A percentile compares a stretch with the other conserved stretches of the same genome.
These are phyloP conservation scores for Agriopis marginaria DNA, from an alignment of 2,888 invertebrate species.

Conservation along the genomic window DNA sequence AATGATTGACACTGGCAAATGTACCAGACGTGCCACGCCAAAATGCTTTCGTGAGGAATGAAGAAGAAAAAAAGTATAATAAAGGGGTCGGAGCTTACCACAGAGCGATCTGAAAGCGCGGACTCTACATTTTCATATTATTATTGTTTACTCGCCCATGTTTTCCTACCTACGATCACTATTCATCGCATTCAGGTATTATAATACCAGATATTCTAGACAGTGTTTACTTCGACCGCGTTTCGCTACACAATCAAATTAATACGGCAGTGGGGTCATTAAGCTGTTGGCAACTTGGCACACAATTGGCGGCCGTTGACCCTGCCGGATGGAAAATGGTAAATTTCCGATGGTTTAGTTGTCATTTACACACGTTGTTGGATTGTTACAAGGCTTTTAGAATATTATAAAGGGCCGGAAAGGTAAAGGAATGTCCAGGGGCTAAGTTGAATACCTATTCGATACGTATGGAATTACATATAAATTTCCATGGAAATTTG, in stretches of 20 bases:
- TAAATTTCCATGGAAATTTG: no score
- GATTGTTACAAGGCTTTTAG: background rate
- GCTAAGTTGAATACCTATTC: background rate
- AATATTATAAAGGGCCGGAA: background rate
- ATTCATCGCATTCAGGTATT: slow-evolving; percentile 24
- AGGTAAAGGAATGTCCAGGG: no score
- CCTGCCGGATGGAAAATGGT: slow-evolving; percentile 56
- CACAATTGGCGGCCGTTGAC: slow-evolving; percentile 64
- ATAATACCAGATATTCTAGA: slow-evolving; percentile 20
- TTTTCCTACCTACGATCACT: slow-evolving; percentile 16
- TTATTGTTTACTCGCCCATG: slow-evolving; percentile 13
- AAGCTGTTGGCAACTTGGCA: slow-evolving; percentile 50
- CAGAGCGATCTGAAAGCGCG: background rate
- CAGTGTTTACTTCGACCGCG: slow-evolving; percentile 18
- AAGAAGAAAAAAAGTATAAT: background rate
- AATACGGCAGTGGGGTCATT: slow-evolving; percentile 61
- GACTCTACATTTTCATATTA: slow-evolving; percentile 6
- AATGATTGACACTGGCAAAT: no score
- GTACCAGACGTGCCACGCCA: no score
- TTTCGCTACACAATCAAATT: slow-evolving; percentile 45
- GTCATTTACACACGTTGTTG: slow-evolving; percentile 6
- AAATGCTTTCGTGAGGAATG: no score
- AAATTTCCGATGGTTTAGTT: slow-evolving; percentile 42
- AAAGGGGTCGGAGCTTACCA: background rate
- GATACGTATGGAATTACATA: no score